These are phyloP conservation scores for Colossoma macropomum DNA, from an alignment of 2,113 vertebrate genomes.

Conservation along the genomic window DNA sequence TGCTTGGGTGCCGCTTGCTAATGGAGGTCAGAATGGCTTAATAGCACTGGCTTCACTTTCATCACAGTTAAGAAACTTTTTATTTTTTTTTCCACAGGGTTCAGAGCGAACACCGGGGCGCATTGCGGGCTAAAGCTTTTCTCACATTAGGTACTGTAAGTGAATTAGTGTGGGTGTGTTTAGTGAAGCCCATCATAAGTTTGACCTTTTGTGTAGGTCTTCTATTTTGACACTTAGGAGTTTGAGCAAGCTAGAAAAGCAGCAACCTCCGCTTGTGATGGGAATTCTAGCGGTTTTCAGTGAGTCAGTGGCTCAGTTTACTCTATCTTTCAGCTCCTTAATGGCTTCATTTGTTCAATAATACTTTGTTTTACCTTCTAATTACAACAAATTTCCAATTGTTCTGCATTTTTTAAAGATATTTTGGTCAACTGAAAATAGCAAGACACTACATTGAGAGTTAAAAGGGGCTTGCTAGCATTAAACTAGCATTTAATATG, in stretches of 20 bases:
- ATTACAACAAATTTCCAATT: too few species aligned
- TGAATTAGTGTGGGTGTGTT: background rate
- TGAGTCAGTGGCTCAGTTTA: too few species aligned
- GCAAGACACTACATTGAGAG: too few species aligned
- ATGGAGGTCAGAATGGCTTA: constrained; percentile 23
- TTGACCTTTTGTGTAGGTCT: background rate
- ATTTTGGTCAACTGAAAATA: too few species aligned
- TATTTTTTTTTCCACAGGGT: background rate
- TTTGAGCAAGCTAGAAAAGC: background rate
- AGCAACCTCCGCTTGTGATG: too few species aligned
- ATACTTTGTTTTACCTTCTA: too few species aligned
- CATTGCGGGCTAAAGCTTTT: constrained; percentile 10
- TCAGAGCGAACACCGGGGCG: background rate
- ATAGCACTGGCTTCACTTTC: constrained; percentile 8
- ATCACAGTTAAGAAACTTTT: background rate
- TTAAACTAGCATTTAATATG: too few species aligned
- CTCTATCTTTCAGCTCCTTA: too few species aligned
- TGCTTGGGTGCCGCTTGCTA: constrained; percentile 10
- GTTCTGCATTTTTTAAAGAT: too few species aligned
- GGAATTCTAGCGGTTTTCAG: too few species aligned
- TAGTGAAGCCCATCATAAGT: background rate
- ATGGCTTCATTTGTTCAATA: too few species aligned
- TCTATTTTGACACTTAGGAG: background rate
- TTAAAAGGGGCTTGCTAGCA: too few species aligned
- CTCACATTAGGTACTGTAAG: constrained; percentile 1